Evolutionary conservation across 2,888 invertebrate species (phyloP).

Genomic region (Folsomia candida): DNA sequence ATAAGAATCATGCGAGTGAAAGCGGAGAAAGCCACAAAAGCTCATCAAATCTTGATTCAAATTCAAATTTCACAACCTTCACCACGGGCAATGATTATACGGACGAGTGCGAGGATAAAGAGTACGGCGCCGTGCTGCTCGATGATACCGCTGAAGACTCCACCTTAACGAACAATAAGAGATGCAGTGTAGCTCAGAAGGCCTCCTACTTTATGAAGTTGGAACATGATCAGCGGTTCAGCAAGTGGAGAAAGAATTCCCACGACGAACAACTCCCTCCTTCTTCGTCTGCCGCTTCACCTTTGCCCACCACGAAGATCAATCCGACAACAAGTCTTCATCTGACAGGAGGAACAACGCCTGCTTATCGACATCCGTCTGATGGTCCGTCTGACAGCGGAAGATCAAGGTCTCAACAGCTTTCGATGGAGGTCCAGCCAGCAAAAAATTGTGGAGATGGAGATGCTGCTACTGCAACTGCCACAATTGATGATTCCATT

Average conservation of each 20-base stretch:
- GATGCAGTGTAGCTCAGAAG: conserved; percentile 49
- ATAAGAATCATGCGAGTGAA: background rate
- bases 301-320: background rate
- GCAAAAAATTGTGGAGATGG: no score
- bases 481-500: no score
- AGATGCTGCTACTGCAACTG: no score
- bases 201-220: conserved; percentile 49
- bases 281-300: background rate
- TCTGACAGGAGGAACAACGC: no score
- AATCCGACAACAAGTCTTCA: background rate
- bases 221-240: conserved; percentile 49
- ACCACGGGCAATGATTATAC: background rate
- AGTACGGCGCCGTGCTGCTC: background rate
- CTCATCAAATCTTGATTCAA: background rate
- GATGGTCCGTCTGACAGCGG: no score
- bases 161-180: conserved; percentile 37
- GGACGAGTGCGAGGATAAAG: background rate
- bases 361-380: no score
- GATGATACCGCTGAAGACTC: conserved; percentile 26
- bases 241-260: conserved; percentile 48
- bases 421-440: background rate
- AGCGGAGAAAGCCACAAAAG: no score
- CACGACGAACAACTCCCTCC: conserved; percentile 15
- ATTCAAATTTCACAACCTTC: background rate
- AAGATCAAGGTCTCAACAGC: no score